Percentiles rank a stretch among this genome's conserved stretches.
These are phyloP conservation scores for Zootermopsis nevadensis DNA, from an alignment of 2,888 invertebrate species.

Conservation along the genomic window DNA sequence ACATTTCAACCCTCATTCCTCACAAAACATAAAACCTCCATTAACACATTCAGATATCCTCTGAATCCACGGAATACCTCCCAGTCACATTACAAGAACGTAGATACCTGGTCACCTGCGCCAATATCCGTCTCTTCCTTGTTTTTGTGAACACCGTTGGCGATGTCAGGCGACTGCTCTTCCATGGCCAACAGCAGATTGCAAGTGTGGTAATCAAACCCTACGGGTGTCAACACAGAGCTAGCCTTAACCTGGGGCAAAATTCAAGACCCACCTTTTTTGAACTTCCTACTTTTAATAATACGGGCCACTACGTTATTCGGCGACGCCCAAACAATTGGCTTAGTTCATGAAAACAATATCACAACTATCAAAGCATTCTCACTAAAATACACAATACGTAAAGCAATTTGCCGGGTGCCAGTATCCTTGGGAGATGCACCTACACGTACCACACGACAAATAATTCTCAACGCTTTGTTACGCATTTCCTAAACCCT, in stretches of 20 bases:
- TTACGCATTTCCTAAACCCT: too few relatives aligned
- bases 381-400: too few relatives aligned
- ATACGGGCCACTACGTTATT: too few relatives aligned
- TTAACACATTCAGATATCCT: not conserved
- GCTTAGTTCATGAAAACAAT: too few relatives aligned
- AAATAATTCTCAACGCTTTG: too few relatives aligned
- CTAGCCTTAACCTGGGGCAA: conserved; percentile 17
- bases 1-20: not conserved
- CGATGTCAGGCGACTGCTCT: conserved; percentile 95
- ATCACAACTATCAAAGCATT: too few relatives aligned
- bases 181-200: conserved; percentile 99
- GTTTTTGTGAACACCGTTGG: conserved; percentile 91
- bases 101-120: conserved; percentile 95
- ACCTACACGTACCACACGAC: too few relatives aligned
- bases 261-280: conserved; percentile 1
- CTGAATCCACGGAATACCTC: not conserved
- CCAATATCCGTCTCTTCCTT: conserved; percentile 91
- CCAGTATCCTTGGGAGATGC: too few relatives aligned
- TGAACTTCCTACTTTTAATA: too few relatives aligned
- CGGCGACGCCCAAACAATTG: too few relatives aligned
- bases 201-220: conserved; percentile 99
- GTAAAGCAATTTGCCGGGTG: too few relatives aligned
- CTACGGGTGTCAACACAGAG: conserved; percentile 66
- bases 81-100: conserved; percentile 11
- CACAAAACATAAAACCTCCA: not conserved